A percentile compares a stretch with the other conserved stretches of the same genome.
Evolutionary conservation across 2,888 invertebrate genomes (phyloP).

Genomic region (Phortica magna): DNA sequence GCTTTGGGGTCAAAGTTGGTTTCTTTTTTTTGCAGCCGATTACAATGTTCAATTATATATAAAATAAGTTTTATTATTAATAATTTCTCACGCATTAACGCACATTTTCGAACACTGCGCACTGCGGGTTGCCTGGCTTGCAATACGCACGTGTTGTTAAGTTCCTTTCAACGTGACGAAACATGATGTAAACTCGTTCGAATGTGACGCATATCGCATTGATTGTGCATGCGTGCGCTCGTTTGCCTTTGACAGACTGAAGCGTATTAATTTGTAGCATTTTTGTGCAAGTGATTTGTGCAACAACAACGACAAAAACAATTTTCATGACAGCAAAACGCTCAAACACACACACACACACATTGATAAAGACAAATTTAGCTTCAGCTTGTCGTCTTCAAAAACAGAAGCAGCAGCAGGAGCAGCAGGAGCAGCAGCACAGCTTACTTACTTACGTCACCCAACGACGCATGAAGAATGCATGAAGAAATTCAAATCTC

Average conservation of each 20-base stretch:
- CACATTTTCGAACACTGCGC: no score
- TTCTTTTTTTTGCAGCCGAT: no score
- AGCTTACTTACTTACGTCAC: conserved; percentile 1
- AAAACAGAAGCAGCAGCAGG: neutral
- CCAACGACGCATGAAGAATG: neutral
- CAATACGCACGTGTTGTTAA: neutral
- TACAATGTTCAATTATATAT: no score
- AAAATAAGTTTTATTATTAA: no score
- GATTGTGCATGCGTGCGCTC: neutral
- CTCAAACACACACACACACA: conserved; percentile 8
- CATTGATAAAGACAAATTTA: neutral
- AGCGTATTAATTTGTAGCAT: conserved; percentile 32
- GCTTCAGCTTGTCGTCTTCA: no score
- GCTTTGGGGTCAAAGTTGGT: no score
- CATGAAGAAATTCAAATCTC: conserved; percentile 8
- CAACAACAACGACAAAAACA: neutral
- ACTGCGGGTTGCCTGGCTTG: no score
- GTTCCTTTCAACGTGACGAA: neutral
- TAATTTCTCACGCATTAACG: no score
- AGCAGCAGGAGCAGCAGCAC: no score
- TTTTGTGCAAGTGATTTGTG: conserved; percentile 16
- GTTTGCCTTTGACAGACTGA: neutral
- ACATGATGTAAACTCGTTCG: neutral
- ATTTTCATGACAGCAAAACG: neutral
- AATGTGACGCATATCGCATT: neutral